Percentiles rank a stretch among this genome's conserved stretches.
These are phyloP conservation scores for Oconnorella tubifera DNA, from an alignment of 2,888 invertebrate species.

Conservation along the genomic window DNA sequence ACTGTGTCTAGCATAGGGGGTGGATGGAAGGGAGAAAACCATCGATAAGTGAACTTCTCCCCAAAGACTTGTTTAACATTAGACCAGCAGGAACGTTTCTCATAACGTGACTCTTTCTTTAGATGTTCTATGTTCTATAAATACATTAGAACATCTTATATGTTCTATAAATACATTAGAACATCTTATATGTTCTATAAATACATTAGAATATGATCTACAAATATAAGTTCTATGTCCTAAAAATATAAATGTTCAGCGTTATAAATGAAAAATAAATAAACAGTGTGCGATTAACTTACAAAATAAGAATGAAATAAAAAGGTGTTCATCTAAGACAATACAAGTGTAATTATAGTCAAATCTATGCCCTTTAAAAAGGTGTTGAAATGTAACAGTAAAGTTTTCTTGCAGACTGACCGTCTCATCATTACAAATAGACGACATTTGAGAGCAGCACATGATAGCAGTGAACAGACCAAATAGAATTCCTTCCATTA, in stretches of 20 bases:
- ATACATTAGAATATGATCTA: conserved; percentile 8
- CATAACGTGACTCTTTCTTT: conserved; percentile 17
- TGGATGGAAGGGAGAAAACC: conserved; percentile 26
- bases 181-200: conserved; percentile 22
- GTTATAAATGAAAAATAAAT: no score
- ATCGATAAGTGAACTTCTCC: conserved; percentile 19
- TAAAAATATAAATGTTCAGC: no score
- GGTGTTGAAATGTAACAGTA: no score
- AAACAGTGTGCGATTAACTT: no score
- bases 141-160: conserved; percentile 16
- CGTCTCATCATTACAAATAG: conserved; percentile 26
- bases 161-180: conserved; percentile 11
- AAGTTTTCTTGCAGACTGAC: no score
- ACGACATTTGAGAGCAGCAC: conserved; percentile 22
- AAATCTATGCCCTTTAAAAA: no score
- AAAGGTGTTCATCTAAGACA: no score
- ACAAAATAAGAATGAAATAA: no score
- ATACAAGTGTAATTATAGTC: no score
- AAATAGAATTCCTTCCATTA: conserved; percentile 24
- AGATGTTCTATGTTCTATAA: conserved; percentile 23
- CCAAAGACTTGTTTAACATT: conserved; percentile 23
- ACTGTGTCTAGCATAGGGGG: no score
- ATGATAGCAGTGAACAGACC: conserved; percentile 27
- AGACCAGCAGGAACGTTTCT: conserved; percentile 13
- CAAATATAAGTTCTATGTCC: no score